phyloP scores from a whole-genome alignment of 2,113 vertebrate genomes.

The Henicopernis longicauda region DNA sequence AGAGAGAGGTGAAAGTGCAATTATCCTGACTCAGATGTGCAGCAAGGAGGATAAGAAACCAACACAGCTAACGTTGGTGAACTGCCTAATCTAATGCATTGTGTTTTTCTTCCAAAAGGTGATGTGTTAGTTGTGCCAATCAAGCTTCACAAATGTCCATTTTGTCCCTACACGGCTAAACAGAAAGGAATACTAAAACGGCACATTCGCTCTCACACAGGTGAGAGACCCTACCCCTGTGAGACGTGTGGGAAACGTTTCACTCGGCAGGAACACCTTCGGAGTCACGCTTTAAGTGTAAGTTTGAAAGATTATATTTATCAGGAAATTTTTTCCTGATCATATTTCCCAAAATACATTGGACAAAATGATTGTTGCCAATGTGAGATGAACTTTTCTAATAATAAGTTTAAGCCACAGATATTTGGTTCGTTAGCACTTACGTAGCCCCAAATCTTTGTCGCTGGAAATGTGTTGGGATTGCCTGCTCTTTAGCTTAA shows the following conservation, averaged over 20 bases:
- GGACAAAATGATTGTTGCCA: too few relatives aligned
- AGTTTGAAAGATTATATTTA: slow-evolving; percentile 33
- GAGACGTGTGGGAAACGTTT: slow-evolving; percentile 95
- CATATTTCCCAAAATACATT: fast-evolving
- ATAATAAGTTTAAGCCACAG: background rate
- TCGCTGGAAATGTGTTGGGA: fast-evolving
- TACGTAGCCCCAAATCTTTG: fast-evolving
- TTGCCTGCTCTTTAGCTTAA: background rate
- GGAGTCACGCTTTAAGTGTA: slow-evolving; percentile 91
- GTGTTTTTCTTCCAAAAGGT: slow-evolving; percentile 65
- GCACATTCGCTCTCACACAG: slow-evolving; percentile 96
- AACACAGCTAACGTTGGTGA: fast-evolving
- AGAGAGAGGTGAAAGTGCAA: fast-evolving
- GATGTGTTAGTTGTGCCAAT: slow-evolving; percentile 89
- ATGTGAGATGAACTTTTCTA: fast-evolving
- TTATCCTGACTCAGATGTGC: fast-evolving
- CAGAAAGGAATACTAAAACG: slow-evolving; percentile 96
- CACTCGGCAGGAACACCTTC: slow-evolving; percentile 93
- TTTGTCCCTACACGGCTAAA: slow-evolving; percentile 95
- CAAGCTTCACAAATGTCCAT: slow-evolving; percentile 95
- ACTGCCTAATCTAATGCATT: fast-evolving
- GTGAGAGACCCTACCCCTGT: slow-evolving; percentile 93
- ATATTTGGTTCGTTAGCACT: fast-evolving
- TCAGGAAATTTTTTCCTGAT: background rate
- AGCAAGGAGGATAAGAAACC: fast-evolving